A percentile compares a stretch with the other conserved stretches of the same genome.
phyloP scores from a whole-genome alignment of 2,888 invertebrate genomes.

The Lasioglossum lativentre region DNA sequence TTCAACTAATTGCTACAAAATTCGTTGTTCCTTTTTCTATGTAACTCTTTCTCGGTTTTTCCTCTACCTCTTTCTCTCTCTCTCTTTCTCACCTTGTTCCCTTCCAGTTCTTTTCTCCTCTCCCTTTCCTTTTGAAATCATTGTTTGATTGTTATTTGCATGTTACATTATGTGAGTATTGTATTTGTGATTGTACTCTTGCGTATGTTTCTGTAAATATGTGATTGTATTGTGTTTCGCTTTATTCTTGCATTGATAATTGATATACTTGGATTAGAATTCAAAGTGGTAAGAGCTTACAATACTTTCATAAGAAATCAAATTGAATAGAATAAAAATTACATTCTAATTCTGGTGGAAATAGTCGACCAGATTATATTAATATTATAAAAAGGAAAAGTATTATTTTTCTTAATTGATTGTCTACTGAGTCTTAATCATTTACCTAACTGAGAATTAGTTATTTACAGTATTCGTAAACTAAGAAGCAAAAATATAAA shows the following conservation, averaged over 20 bases:
- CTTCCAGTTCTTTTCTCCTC: slow-evolving; percentile 10
- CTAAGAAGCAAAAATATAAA: slow-evolving; percentile 29
- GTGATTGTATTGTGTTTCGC: background rate
- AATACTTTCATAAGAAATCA: slow-evolving; percentile 1
- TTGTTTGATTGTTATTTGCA: slow-evolving; percentile 20
- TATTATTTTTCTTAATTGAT: slow-evolving; percentile 7
- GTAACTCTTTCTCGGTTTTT: slow-evolving; percentile 21
- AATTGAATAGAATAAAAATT: slow-evolving; percentile 13
- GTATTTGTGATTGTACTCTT: slow-evolving; percentile 21
- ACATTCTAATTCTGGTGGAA: slow-evolving; percentile 6
- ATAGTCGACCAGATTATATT: background rate
- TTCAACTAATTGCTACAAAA: slow-evolving; percentile 59
- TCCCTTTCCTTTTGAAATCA: slow-evolving; percentile 27
- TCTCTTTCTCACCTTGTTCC: slow-evolving; percentile 5
- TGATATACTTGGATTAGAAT: slow-evolving; percentile 11
- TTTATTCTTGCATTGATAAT: background rate
- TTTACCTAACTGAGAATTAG: slow-evolving; percentile 21
- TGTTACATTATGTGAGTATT: slow-evolving; percentile 5
- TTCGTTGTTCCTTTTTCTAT: slow-evolving; percentile 62
- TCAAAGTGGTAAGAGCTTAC: background rate
- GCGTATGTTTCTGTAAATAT: background rate
- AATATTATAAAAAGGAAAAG: slow-evolving; percentile 7
- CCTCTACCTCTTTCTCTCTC: background rate
- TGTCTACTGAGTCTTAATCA: slow-evolving; percentile 6
- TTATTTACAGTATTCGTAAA: slow-evolving; percentile 10